These are phyloP conservation scores for Pelagia noctiluca DNA, from an alignment of 30 jellyfish, hydroid and myxozoan species.

Conservation along the genomic window DNA sequence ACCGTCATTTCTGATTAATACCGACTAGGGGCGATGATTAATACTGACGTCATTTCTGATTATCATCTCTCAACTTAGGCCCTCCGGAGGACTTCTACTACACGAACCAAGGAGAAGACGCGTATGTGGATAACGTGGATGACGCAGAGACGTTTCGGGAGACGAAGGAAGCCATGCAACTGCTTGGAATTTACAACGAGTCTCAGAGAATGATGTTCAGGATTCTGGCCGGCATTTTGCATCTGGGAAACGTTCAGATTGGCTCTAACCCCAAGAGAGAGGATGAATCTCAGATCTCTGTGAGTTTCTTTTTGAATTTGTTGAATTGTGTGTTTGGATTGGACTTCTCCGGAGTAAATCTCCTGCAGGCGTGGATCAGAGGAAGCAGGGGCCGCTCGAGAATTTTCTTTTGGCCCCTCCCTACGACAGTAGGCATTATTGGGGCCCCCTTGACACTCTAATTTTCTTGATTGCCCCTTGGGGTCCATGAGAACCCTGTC, in stretches of 20 bases:
- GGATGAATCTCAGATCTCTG: conserved; percentile 80
- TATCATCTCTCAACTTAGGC: conserved; percentile 29
- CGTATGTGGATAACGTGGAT: conserved; percentile 78
- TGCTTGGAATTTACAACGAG: conserved; percentile 86
- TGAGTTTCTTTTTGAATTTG: conserved; percentile 24
- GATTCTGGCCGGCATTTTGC: conserved; percentile 85
- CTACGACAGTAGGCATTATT: too few relatives aligned
- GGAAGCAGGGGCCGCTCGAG: too few relatives aligned
- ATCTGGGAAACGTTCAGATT: conserved; percentile 83
- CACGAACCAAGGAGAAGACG: conserved; percentile 92
- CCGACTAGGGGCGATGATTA: not conserved
- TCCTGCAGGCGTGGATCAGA: too few relatives aligned
- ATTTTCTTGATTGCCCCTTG: too few relatives aligned
- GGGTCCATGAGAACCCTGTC: too few relatives aligned
- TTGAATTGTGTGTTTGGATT: too few relatives aligned
- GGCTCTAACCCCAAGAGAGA: conserved; percentile 45
- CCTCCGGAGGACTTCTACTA: conserved; percentile 83
- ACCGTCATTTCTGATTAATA: not conserved
- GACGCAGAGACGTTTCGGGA: conserved; percentile 78
- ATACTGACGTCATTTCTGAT: not conserved
- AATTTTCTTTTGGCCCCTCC: too few relatives aligned
- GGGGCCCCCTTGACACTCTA: too few relatives aligned
- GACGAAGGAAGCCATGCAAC: conserved; percentile 84
- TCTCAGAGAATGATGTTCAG: conserved; percentile 87
- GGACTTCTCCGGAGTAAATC: too few relatives aligned